Conservation (phyloP, 2,797 vertebrate genomes). For the Phrynocephalus forsythii region DNA sequence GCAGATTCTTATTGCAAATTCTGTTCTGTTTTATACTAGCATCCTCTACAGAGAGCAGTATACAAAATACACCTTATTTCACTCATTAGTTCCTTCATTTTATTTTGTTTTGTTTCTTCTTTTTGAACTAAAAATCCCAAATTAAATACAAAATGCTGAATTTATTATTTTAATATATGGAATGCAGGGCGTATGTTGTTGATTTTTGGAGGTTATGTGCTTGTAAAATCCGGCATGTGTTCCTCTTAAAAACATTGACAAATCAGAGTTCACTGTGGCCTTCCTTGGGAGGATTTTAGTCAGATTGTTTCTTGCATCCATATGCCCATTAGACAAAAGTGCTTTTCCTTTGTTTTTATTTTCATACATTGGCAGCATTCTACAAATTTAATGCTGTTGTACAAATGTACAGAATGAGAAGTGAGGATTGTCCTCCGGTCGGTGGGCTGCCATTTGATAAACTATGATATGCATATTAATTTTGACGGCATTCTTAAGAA, state of each 20-base stretch:
- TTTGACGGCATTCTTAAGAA: not conserved
- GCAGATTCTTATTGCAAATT: too few species aligned
- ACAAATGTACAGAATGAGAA: not conserved
- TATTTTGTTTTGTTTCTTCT: not conserved
- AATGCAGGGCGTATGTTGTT: not conserved
- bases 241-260: not conserved
- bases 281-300: not conserved
- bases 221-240: not conserved
- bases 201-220: not conserved
- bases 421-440: not conserved
- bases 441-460: not conserved
- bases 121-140: not conserved
- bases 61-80: not conserved
- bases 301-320: too few species aligned
- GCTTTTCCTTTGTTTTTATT: not conserved
- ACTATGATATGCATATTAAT: not conserved
- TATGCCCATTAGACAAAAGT: not conserved
- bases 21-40: not conserved
- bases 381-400: not conserved
- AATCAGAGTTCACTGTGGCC: not conserved
- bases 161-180: not conserved
- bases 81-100: not conserved
- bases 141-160: not conserved
- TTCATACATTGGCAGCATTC: not conserved
- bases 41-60: not conserved